A percentile compares a stretch with the other conserved stretches of the same genome.
phyloP scores from a whole-genome alignment of 2,888 invertebrate species.

The Machimus rusticus region DNA sequence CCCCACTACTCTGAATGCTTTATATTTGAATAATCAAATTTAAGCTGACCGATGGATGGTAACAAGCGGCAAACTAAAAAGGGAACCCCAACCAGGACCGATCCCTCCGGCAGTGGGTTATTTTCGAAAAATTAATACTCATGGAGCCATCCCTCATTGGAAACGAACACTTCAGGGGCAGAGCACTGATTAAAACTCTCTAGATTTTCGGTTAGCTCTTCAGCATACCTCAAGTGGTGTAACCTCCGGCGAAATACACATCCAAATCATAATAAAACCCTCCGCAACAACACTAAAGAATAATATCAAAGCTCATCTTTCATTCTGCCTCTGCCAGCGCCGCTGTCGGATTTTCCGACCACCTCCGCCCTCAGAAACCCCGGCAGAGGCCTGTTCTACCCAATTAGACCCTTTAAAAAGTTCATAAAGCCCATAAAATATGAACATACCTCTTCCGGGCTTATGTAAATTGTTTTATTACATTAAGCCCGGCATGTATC shows the following conservation, averaged over 20 bases:
- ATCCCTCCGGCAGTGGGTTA: neutral
- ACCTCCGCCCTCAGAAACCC: neutral
- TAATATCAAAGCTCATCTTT: slow-evolving; percentile 43
- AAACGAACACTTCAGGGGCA: neutral
- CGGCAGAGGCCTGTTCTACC: slow-evolving; percentile 32
- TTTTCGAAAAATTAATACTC: slow-evolving; percentile 9
- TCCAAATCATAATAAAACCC: slow-evolving; percentile 35
- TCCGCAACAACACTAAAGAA: slow-evolving; percentile 39
- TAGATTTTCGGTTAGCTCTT: slow-evolving; percentile 37
- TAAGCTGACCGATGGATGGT: neutral
- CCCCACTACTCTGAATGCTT: neutral
- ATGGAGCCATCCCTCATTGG: neutral
- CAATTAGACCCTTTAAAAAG: slow-evolving; percentile 41
- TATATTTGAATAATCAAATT: neutral
- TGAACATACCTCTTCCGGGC: slow-evolving; percentile 42
- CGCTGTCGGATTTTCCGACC: neutral
- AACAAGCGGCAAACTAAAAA: neutral
- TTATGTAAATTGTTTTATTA: slow-evolving; percentile 43
- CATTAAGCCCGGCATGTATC: slow-evolving; percentile 28
- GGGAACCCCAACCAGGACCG: neutral
- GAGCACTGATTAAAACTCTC: slow-evolving; percentile 35
- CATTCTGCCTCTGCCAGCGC: slow-evolving; percentile 24
- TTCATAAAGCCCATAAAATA: slow-evolving; percentile 41
- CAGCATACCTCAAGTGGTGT: neutral
- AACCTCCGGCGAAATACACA: slow-evolving; percentile 10